These are phyloP conservation scores for Glossophaga mutica DNA, from an alignment of 2,797 vertebrate species.

Conservation along the genomic window DNA sequence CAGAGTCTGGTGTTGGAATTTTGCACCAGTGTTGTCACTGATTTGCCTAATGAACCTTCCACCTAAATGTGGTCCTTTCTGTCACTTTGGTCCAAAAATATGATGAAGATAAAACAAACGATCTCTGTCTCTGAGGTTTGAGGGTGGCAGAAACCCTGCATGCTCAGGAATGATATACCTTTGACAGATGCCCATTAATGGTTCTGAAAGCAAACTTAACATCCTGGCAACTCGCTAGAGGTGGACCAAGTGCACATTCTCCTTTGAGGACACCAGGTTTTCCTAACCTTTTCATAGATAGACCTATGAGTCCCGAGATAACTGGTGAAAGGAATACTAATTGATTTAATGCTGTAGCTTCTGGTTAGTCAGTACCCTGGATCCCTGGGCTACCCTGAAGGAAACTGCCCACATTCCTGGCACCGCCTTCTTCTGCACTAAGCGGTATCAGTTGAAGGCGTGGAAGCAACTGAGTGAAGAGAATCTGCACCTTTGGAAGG, in stretches of 20 bases:
- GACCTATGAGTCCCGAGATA: background rate
- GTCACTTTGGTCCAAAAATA: constrained; percentile 17
- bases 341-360: background rate
- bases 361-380: background rate
- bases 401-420: background rate
- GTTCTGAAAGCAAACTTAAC: background rate
- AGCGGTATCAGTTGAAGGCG: background rate
- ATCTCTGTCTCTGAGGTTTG: background rate
- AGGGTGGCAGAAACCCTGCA: background rate
- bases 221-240: background rate
- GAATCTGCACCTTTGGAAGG: background rate
- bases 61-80: background rate
- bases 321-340: background rate
- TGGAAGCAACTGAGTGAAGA: background rate
- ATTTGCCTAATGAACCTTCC: background rate
- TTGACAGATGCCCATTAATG: background rate
- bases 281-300: background rate
- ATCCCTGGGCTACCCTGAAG: background rate
- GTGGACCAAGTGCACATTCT: background rate
- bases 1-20: background rate
- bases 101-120: background rate
- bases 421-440: background rate
- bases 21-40: background rate
- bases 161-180: background rate
- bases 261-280: background rate